Base-by-base conservation (phyloP, 2,797 vertebrate species). In the Phoxinus dragarum region DNA sequence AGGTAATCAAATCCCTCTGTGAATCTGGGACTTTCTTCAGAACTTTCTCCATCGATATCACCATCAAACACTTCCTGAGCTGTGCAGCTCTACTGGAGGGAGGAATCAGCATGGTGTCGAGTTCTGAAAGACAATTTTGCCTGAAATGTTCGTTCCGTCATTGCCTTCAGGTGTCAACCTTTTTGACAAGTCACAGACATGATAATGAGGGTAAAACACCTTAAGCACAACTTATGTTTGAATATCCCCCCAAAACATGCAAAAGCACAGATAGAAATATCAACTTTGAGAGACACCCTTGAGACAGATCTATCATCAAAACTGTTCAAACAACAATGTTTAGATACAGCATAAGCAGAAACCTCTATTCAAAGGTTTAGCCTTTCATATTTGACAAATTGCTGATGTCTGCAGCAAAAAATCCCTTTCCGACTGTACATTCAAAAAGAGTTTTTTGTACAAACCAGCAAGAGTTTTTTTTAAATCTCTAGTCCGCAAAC, bases 1-100 rank as follows among this genome's bases (percentile, higher is more conserved):
- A 96, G 94, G 95, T 96, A 96, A 97, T 96, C 95, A 95, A 95
- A 97, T 96, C 95, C 96, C 96, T 96, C 94, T 93, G 96, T 96
- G 96, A 94, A 94, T 96, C 95, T 94, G 94, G 88, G 94, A 96
- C 95, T 97, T 96, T 96, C 95, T 96, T 96, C 95, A 95, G 93
- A 96, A 96, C 94, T 96, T 95, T 91, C 82, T 86, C 92, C 84
- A 82, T 88, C 85, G 86, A 86, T 91, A 90, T 89, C 85, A 84
- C 87, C 88, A 90, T 89, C 90, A 90, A 90, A 90, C 87, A 42
- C 73, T 84, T 84, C 69, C 89, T 56, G 85, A 80, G 66, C 79
- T 85, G 71, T 72, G 76, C 82, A 47, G 74, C 80, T 86, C 84
- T 84, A 82, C 68, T 59, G 54, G 76, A 89, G 84, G 27, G 61